A percentile compares a stretch with the other conserved stretches of the same genome.
Conservation (phyloP, 2,888 invertebrate species). For the Poecilus cupreus region DNA sequence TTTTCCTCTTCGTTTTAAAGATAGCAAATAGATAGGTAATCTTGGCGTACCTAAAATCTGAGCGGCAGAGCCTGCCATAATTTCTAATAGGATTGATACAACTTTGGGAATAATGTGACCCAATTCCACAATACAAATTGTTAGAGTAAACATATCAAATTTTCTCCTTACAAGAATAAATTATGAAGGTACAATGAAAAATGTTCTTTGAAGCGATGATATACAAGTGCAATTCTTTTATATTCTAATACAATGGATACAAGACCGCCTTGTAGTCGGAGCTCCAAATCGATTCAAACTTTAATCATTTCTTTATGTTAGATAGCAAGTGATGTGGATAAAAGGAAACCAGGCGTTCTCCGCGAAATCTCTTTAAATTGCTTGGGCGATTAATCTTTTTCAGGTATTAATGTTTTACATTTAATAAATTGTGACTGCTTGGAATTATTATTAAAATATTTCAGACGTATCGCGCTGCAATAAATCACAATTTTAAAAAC, state of each 20-base stretch:
- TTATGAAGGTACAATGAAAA: conserved; percentile 46
- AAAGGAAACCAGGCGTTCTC: conserved; percentile 38
- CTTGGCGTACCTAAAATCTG: no score
- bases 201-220: conserved; percentile 47
- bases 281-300: conserved; percentile 42
- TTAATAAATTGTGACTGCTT: conserved; percentile 41
- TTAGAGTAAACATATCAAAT: neutral
- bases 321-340: conserved; percentile 50
- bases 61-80: no score
- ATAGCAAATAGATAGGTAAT: no score
- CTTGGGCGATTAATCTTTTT: conserved; percentile 48
- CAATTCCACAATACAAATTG: no score
- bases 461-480: conserved; percentile 24
- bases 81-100: no score
- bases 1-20: no score
- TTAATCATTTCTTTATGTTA: conserved; percentile 52
- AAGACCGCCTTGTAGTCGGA: neutral
- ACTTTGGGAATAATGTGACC: no score
- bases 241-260: conserved; percentile 45
- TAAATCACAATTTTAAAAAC: conserved; percentile 48
- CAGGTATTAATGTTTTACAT: conserved; percentile 55
- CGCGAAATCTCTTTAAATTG: conserved; percentile 30
- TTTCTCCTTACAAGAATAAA: conserved; percentile 8
- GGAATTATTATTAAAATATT: conserved; percentile 55
- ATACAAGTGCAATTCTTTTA: conserved; percentile 53